Conservation (phyloP, 2,797 vertebrate species). For the Denticeps clupeoides region DNA sequence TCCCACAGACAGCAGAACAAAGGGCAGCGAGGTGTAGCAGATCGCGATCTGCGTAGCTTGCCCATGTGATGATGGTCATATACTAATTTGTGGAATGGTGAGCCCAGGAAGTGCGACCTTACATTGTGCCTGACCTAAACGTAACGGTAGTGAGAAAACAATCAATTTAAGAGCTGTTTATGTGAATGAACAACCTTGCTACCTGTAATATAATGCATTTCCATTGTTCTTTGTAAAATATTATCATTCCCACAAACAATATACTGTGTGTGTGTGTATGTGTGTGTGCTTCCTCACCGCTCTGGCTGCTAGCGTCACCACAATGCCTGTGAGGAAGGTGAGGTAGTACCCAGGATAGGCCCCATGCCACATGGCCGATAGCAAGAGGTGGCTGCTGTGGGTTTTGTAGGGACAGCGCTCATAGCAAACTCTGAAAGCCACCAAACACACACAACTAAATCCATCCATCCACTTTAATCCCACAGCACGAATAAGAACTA, state of each 20-base stretch:
- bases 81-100: conserved; percentile 63
- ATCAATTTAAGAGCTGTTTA: too few relatives aligned
- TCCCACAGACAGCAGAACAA: conserved; percentile 79
- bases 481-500: too few relatives aligned
- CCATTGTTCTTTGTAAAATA: too few relatives aligned
- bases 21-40: conserved; percentile 88
- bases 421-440: conserved; percentile 73
- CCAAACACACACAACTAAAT: background rate
- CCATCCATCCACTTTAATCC: background rate
- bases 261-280: background rate
- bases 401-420: conserved; percentile 75
- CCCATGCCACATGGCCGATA: conserved; percentile 89
- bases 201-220: background rate
- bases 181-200: background rate
- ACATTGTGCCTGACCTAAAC: conserved; percentile 80
- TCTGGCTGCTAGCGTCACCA: conserved; percentile 80
- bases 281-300: conserved; percentile 63
- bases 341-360: conserved; percentile 92
- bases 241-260: background rate
- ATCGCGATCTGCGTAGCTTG: conserved; percentile 78
- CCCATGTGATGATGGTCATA: conserved; percentile 83
- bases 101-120: conserved; percentile 70
- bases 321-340: conserved; percentile 81
- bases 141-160: background rate
- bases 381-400: conserved; percentile 80